Evolutionary conservation across 2,888 invertebrate genomes (phyloP).

Genomic region (Carterocephalus palaemon): DNA sequence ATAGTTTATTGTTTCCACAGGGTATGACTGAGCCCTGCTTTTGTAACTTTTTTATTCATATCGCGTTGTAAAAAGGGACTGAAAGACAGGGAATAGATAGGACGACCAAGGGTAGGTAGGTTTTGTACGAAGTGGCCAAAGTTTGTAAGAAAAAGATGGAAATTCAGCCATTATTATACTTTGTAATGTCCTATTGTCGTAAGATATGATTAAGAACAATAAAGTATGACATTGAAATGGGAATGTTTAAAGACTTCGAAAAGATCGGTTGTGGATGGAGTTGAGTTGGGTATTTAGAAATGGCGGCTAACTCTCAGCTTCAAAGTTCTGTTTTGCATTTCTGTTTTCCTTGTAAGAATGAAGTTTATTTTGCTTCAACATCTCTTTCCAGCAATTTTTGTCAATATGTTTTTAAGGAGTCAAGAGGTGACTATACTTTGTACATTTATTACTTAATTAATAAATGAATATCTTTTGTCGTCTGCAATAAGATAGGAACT

Average conservation of each 20-base stretch:
- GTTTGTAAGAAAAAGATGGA: conserved; percentile 52
- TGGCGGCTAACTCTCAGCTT: conserved; percentile 10
- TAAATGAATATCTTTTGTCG: conserved; percentile 2
- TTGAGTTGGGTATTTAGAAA: not conserved
- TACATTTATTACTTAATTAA: conserved; percentile 14
- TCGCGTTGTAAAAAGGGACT: conserved; percentile 60
- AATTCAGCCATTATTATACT: conserved; percentile 42
- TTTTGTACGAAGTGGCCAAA: conserved; percentile 68
- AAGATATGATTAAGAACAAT: conserved; percentile 2
- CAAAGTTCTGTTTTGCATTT: conserved; percentile 22
- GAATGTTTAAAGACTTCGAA: conserved; percentile 10
- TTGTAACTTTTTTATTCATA: conserved; percentile 55
- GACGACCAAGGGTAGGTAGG: conserved; percentile 60
- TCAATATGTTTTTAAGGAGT: conserved; percentile 20
- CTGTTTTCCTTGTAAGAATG: conserved; percentile 13
- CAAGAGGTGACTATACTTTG: conserved; percentile 18
- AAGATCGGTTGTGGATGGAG: conserved; percentile 8
- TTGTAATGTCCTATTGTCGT: conserved; percentile 6
- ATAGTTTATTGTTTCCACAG: conserved; percentile 53
- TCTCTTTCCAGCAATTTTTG: conserved; percentile 23
- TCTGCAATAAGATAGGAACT: conserved; percentile 15
- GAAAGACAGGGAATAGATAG: conserved; percentile 72
- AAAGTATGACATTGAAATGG: conserved; percentile 6
- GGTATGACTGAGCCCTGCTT: conserved; percentile 54
- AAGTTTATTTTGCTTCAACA: conserved; percentile 17